Base-by-base conservation (phyloP, 2,113 vertebrate species). In the Mormyrus lacerda region DNA sequence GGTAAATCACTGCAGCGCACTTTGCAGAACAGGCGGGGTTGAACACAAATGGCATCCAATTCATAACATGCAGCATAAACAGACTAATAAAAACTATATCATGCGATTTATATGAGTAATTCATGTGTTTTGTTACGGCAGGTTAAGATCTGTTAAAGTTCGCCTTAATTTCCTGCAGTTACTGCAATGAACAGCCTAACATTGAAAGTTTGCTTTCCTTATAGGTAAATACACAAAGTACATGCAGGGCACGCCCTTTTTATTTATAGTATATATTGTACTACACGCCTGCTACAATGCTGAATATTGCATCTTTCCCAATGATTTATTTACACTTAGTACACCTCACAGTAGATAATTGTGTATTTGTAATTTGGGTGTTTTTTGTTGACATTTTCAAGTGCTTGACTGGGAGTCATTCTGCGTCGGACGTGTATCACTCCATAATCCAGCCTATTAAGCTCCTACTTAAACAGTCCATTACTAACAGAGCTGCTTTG, bases 101-200 rank as follows among this genome's bases (percentile, higher is more conserved):
- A 69, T 31, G n/a, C 61, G 13, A 79, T 79, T 19, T 79, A 15
- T 19, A 39, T 79, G 73, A 79, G 73, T 79, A 35, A 55, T 53
- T 24, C 9, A 17, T 55, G 47, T 87, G 48, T 19, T 47, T 87
- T 19, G 11, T 31, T 53, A 39, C 1, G 50, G 19, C 47, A n/a
- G 27, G 44, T 55, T 55, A 53, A 50, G 90, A 65, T 42, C 21
- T 89, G 39, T 88, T 89, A 87, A 79, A 39, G 73, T 79, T 79
- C 2, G 15, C 5, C 35, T 79, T 35, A 79, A 79, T 42, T 79
- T 42, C 31, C 4, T 42, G 31, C 24, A 8, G 58, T 19, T 79
- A 79, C 73, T 79, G 35, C 73, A 79, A 19, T 42, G 73, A 79
- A 42, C 4, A 79, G 31, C 35, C 73, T 79, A 35, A 35, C 11